A percentile compares a stretch with the other conserved stretches of the same genome.
These are phyloP conservation scores for Pristionchus maxplancki DNA, from an alignment of 2,888 invertebrate genomes.

Conservation along the genomic window DNA sequence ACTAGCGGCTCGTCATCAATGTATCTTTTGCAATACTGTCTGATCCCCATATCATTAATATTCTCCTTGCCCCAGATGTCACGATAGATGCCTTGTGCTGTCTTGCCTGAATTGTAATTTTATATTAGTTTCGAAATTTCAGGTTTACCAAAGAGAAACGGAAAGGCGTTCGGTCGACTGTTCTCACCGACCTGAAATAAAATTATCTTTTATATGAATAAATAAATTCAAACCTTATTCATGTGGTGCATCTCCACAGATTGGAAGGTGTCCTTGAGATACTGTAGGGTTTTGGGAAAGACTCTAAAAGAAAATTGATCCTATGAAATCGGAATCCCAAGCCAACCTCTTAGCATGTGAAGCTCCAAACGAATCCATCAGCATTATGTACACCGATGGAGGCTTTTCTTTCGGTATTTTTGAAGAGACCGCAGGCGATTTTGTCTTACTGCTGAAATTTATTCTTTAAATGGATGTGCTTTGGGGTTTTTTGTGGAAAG, in stretches of 20 bases:
- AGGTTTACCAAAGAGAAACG: conserved; percentile 41
- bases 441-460: neutral
- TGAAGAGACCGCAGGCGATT: neutral
- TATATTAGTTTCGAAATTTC: neutral
- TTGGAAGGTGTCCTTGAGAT: neutral
- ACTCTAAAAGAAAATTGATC: neutral
- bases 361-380: conserved; percentile 36
- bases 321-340: too few relatives aligned
- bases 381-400: conserved; percentile 18
- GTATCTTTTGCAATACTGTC: neutral
- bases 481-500: neutral
- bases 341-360: conserved; percentile 22
- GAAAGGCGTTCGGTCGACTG: conserved; percentile 44
- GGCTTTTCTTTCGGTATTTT: neutral
- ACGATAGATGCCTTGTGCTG: neutral
- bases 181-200: conserved; percentile 43
- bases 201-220: neutral
- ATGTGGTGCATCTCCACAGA: neutral
- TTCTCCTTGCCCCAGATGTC: neutral
- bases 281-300: conserved; percentile 14
- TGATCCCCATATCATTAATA: neutral
- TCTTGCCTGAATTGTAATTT: conserved; percentile 2
- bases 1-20: neutral
- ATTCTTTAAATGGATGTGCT: too few relatives aligned
- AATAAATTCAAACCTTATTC: conserved; percentile 5